phyloP scores from a whole-genome alignment of 2,797 vertebrate genomes.

The Platalea minor region DNA sequence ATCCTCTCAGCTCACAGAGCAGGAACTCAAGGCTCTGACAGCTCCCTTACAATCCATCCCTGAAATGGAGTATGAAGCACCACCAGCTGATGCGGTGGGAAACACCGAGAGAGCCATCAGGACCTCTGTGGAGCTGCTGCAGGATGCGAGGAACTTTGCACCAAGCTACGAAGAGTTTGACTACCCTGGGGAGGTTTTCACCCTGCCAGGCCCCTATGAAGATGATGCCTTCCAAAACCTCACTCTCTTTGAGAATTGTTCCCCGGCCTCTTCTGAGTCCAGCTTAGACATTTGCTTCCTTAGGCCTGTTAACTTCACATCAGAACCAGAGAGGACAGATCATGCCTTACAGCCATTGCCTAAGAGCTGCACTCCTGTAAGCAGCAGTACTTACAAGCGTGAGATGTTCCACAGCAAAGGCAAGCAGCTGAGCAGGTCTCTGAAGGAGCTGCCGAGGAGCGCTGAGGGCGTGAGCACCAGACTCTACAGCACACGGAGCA shows the following conservation, averaged over 20 bases:
- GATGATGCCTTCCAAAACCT: conserved; percentile 79
- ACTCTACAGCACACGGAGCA: conserved; percentile 79
- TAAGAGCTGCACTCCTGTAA: conserved; percentile 76
- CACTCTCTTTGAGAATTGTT: conserved; percentile 86
- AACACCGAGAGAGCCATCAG: conserved; percentile 77
- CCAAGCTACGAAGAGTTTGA: conserved; percentile 79
- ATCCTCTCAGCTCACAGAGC: conserved; percentile 81
- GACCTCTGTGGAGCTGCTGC: conserved; percentile 79
- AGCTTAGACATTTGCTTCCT: conserved; percentile 95
- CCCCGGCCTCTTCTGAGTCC: conserved; percentile 90
- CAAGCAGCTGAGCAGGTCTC: conserved; percentile 94
- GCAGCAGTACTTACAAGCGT: conserved; percentile 82
- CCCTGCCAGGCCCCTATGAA: conserved; percentile 85
- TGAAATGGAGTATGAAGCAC: conserved; percentile 81
- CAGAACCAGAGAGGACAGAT: conserved; percentile 81
- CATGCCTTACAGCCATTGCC: conserved; percentile 73
- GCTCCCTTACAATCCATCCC: conserved; percentile 86
- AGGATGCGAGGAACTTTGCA: conserved; percentile 75
- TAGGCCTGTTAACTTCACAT: conserved; percentile 82
- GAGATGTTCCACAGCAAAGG: conserved; percentile 89
- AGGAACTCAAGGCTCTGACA: conserved; percentile 79
- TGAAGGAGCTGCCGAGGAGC: conserved; percentile 87
- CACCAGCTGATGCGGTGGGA: conserved; percentile 65
- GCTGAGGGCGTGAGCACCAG: conserved; percentile 77
- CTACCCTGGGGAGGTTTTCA: conserved; percentile 78